Evolutionary conservation across 1,140 invertebrate species (phyloP), one percentile per base, ranked within the genome.

Genomic region (Fopius arisanus): DNA sequence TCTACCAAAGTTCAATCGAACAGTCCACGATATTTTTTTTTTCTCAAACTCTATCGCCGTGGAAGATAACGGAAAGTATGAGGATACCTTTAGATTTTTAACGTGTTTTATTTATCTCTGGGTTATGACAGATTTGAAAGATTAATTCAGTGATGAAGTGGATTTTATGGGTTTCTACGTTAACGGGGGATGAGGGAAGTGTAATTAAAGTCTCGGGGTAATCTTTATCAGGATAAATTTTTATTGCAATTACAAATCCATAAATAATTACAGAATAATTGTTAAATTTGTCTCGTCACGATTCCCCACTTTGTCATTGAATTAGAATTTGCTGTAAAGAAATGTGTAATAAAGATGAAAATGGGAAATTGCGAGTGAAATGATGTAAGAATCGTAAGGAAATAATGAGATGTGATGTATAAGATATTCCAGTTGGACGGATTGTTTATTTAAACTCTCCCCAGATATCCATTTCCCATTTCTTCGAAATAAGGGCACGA

Each of bases 1-100:
- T 76, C 72, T 73, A 73, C 75, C 75, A 76, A 76, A 76, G 71
- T 76, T 28, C 26, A 62, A 59, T 26, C 21, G 65, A 75, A 70
- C 41, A 68, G 28, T 74, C 28, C 37, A 43, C 66, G 37, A 68
- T 66, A 28, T 76, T 2, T 68, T 69, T 51, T 69, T 67, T 77
- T 69, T 66, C 59, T n/a, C 31, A 62, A 19, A 59, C 19, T 33
- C 19, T 62, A 26, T 67, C 62, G 26, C 31, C 28, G 72, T 74
- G 73, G 69, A 70, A 70, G 29, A 74, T 70, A 69, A 63, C 10
- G 48, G 23, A 48, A 54, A 37, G 63, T 41, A 41, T 68, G 37
- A 21, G 37, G 16, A 23, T 19, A 43, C 23, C 4, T 33, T 26
- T 26, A 12, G 9, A 66, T 40, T 65, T 63, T 72, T 23, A n/a